Evolutionary conservation across 35 echinoderm and acorn worm genomes (phyloP).

Genomic region (Lytechinus variegatus): DNA sequence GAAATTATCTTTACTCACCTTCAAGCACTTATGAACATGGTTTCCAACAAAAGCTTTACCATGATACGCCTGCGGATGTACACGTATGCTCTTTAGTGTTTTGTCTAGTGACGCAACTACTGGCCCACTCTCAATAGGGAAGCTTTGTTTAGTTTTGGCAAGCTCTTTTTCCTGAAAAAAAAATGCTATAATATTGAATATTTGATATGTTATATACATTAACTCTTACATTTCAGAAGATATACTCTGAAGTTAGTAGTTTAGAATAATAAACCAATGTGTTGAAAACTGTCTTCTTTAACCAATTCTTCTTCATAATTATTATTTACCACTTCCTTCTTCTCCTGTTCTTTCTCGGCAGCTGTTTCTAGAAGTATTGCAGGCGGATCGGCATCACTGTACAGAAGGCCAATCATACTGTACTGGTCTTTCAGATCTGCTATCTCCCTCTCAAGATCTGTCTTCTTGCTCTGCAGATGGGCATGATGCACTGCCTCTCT

Average conservation of each 20-base stretch:
- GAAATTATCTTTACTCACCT: conserved; percentile 10
- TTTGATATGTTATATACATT: too few relatives aligned
- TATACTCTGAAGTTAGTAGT: too few relatives aligned
- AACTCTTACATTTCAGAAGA: too few relatives aligned
- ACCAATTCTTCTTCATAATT: too few relatives aligned
- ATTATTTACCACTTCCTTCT: too few relatives aligned
- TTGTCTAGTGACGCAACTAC: conserved; percentile 57
- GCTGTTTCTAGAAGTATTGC: not conserved
- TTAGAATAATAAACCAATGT: too few relatives aligned
- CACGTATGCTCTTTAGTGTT: conserved; percentile 1
- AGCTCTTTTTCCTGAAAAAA: not conserved
- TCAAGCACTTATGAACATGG: conserved; percentile 74
- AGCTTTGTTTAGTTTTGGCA: not conserved
- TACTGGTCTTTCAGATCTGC: not conserved
- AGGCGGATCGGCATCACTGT: not conserved
- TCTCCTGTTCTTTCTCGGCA: too few relatives aligned
- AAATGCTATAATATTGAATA: too few relatives aligned
- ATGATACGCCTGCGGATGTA: conserved; percentile 70
- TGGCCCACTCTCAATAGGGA: conserved; percentile 26
- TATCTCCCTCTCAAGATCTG: not conserved
- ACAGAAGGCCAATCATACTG: not conserved
- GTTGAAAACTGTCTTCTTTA: too few relatives aligned
- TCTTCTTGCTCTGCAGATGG: too few relatives aligned
- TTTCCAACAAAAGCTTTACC: conserved; percentile 72
- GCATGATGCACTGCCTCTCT: not conserved